Percentiles rank a stretch among this genome's conserved stretches.
These are phyloP conservation scores for Oligia latruncula DNA, from an alignment of 2,888 invertebrate species.

Conservation along the genomic window DNA sequence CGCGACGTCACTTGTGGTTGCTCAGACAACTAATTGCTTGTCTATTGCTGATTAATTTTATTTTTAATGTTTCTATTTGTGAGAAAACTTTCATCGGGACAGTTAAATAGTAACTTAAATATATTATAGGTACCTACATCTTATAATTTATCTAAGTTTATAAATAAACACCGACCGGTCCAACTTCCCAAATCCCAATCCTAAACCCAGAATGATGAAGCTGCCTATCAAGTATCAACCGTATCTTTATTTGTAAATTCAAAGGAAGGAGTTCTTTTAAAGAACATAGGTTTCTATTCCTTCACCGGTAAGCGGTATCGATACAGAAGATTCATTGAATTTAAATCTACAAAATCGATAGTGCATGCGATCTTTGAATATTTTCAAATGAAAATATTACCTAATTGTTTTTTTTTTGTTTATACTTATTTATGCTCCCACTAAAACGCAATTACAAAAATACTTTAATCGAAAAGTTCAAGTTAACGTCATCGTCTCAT, in stretches of 20 bases:
- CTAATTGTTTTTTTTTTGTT: too few species aligned
- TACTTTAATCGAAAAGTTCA: background rate
- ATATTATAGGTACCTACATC: background rate
- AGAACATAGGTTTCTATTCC: background rate
- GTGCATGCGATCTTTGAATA: background rate
- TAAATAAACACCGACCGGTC: background rate
- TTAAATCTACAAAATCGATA: background rate
- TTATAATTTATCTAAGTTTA: background rate
- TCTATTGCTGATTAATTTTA: slow-evolving; percentile 24
- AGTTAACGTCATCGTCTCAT: background rate
- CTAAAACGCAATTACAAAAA: background rate
- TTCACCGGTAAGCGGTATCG: background rate
- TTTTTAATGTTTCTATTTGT: slow-evolving; percentile 1
- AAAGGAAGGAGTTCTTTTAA: background rate
- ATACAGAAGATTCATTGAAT: background rate
- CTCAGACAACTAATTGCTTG: slow-evolving; percentile 29
- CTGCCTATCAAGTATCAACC: background rate
- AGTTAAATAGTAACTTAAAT: background rate
- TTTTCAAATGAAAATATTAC: background rate
- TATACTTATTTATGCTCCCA: background rate
- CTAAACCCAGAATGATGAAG: background rate
- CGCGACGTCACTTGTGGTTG: slow-evolving; percentile 56
- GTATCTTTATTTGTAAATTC: background rate
- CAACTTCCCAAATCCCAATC: background rate
- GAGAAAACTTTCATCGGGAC: background rate